A percentile compares a stretch with the other conserved stretches of the same genome.
Evolutionary conservation across 2,888 invertebrate genomes (phyloP).

Genomic region (Ecliptopera silaceata): DNA sequence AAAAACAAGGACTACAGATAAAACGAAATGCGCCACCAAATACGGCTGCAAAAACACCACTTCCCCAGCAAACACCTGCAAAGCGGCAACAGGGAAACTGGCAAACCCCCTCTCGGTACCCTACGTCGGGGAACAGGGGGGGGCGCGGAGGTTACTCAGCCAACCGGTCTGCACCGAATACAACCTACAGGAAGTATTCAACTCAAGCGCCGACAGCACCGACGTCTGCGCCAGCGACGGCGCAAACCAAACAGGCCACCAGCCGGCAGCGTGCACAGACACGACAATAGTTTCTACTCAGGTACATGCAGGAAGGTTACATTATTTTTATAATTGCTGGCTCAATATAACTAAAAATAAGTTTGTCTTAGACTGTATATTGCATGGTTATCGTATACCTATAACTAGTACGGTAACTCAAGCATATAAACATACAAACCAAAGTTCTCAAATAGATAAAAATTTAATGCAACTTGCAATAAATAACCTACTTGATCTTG

Average conservation of each 20-base stretch:
- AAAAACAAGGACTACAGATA: conserved; percentile 2
- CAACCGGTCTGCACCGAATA: neutral
- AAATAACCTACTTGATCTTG: neutral
- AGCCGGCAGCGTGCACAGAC: neutral
- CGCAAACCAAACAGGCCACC: neutral
- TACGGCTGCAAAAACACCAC: neutral
- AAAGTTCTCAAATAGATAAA: neutral
- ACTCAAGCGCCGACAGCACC: neutral
- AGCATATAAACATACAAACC: no score
- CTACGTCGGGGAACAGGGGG: conserved; percentile 2
- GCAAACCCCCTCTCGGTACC: neutral
- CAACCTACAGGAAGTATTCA: neutral
- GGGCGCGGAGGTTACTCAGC: conserved; percentile 1
- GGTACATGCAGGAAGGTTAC: neutral
- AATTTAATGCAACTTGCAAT: neutral
- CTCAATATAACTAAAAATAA: neutral
- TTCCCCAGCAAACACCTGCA: neutral
- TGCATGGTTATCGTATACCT: neutral
- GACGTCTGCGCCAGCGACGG: neutral
- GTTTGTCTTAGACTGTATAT: neutral
- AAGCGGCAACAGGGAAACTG: conserved; percentile 1
- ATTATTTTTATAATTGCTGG: neutral
- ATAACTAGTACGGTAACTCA: neutral
- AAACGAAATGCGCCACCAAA: neutral
- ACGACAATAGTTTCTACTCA: neutral